Evolutionary conservation across 2,888 invertebrate species (phyloP), one percentile per base, ranked within the genome.

Genomic region (Ditula angustiorana): DNA sequence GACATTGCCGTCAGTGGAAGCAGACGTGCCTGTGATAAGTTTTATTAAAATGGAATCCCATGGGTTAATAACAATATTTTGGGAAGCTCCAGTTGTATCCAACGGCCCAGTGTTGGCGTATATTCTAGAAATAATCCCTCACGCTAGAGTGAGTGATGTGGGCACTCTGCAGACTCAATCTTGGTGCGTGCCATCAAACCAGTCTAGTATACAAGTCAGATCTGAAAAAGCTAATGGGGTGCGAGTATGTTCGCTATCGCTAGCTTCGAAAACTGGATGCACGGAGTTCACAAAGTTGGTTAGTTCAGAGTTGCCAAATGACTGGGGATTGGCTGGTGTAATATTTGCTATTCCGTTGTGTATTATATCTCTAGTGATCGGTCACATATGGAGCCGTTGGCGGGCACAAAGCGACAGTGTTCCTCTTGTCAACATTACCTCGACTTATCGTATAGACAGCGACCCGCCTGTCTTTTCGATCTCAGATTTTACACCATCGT

Each of bases 71-170:
- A 71, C 70, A 61, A 74, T 92, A 0, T 73, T 77, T 67, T 92
- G 92, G 92, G 68, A 80, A 35, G 80, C 87, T 1, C 90, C 92
- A 10, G 68, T 71, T 58, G 56, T 79, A 7, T 82, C 82, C 1
- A 92, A 92, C 61, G 92, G 92, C 11, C 84, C 85, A n/a, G 72
- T 92, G 28, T 74, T 92, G 52, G 80, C 87, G 10, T 91, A 89
- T 68, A 74, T 70, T n/a, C 65, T 92, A n/a, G 83, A 88, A 77
- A 77, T 91, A 7, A 63, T 82, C 47, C 85, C 88, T n/a, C 76
- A 71, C 16, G 68, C 79, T 24, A 74, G 74, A 49, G 66, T 75
- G 10, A 73, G 74, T 52, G 71, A 78, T n/a, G 65, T 74, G 7
- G 74, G 73, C 49, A 70, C 75, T 44, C 63, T 83, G 5, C 60